Percentiles rank a stretch among this genome's conserved stretches.
phyloP scores from a whole-genome alignment of 2,888 invertebrate species.

The Ceraclea dissimilis region DNA sequence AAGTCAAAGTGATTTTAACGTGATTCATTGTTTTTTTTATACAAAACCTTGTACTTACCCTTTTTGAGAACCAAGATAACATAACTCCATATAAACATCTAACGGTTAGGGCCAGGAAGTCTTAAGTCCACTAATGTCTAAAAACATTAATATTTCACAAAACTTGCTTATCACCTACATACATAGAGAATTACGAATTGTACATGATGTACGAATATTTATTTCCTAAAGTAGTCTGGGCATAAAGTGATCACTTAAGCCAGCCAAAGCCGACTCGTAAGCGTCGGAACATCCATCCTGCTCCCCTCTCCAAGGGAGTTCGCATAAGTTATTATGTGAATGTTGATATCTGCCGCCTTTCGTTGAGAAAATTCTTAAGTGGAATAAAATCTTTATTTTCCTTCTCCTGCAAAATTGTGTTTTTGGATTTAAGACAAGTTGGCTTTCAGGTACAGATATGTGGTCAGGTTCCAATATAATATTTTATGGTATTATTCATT shows the following conservation, averaged over 20 bases:
- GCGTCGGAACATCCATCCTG: too few relatives aligned
- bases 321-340: too few relatives aligned
- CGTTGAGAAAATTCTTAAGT: too few relatives aligned
- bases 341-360: too few relatives aligned
- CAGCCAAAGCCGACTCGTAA: too few relatives aligned
- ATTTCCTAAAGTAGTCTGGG: slow-evolving; percentile 2
- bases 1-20: slow-evolving; percentile 5
- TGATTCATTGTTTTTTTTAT: slow-evolving; percentile 2
- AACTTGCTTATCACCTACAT: not conserved
- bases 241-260: too few relatives aligned
- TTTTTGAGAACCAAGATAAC: slow-evolving; percentile 5
- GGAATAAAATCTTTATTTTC: slow-evolving; percentile 6
- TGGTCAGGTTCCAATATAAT: too few relatives aligned
- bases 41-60: slow-evolving; percentile 1
- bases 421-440: slow-evolving; percentile 5
- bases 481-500: too few relatives aligned
- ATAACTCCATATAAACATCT: slow-evolving; percentile 9
- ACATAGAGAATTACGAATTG: not conserved
- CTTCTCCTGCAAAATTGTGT: slow-evolving; percentile 5
- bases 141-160: not conserved
- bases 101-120: not conserved
- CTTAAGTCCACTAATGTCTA: slow-evolving; percentile 4
- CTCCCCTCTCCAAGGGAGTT: too few relatives aligned
- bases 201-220: not conserved
- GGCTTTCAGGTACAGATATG: slow-evolving; percentile 3